Evolutionary conservation across 2,888 invertebrate genomes (phyloP).

Genomic region (Melanostoma scalare): DNA sequence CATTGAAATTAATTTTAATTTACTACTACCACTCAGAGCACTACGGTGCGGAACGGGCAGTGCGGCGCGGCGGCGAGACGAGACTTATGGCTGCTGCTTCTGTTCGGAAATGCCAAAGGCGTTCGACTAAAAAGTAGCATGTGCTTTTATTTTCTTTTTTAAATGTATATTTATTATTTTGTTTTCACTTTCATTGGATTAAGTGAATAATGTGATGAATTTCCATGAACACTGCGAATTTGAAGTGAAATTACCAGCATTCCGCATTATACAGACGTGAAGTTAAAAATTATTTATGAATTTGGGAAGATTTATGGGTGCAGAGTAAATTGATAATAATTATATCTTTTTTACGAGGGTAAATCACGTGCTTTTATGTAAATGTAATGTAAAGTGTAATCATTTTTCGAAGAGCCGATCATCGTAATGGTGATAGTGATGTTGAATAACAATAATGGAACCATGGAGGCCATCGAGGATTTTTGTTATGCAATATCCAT

Average conservation of each 20-base stretch:
- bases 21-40: constrained; percentile 22
- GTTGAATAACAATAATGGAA: too few relatives aligned
- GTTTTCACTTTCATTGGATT: constrained; percentile 3
- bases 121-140: constrained; percentile 19
- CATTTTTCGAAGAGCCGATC: too few relatives aligned
- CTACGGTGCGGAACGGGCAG: neutral
- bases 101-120: neutral
- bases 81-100: too few relatives aligned
- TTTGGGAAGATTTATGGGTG: constrained; percentile 39
- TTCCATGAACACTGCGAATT: constrained; percentile 37
- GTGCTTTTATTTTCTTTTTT: neutral
- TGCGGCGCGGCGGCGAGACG: neutral
- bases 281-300: constrained; percentile 32
- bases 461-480: too few relatives aligned
- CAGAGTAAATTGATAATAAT: constrained; percentile 32
- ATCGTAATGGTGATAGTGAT: too few relatives aligned
- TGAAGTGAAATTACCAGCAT: constrained; percentile 27
- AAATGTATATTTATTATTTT: neutral
- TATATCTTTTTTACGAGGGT: constrained; percentile 12
- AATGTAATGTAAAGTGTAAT: too few relatives aligned
- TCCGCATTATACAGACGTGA: neutral
- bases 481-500: too few relatives aligned
- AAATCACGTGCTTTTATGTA: constrained; percentile 5
- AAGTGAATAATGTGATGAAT: constrained; percentile 47
- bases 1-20: constrained; percentile 62